Evolutionary conservation across 2,888 invertebrate species (phyloP), one percentile per base, ranked within the genome.

Genomic region (Pheosia gnoma): DNA sequence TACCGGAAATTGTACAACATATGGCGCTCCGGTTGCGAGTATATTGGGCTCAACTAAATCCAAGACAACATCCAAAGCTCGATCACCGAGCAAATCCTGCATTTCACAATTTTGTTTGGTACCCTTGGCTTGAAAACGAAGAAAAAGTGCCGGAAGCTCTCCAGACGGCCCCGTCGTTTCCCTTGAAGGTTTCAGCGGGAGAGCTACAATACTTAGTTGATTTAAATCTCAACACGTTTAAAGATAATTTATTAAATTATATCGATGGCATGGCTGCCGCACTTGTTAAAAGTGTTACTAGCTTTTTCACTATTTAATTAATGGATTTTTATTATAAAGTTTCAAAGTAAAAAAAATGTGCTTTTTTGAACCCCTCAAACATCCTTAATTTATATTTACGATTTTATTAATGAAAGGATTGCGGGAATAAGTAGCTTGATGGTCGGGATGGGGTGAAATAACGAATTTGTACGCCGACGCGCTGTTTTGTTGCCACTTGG

Each of bases 391-490:
- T 51, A 47, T 54, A 9, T 57, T 61, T 57, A 36, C 56, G 43
- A 55, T 11, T 52, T 41, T 58, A 57, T 65, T 65, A 64, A 63
- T 70, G 64, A 62, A 74, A 70, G 65, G 67, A 72, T 67, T 74
- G 66, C 60, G 58, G 67, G 72, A 70, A 71, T 69, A 71, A 67
- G 64, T 62, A 58, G 67, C 68, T 65, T 66, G 74, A 70, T 72
- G 72, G 75, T 74, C 70, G 65, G 74, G 69, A 69, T 73, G 71
- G 68, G 62, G 71, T 71, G 71, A 82, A 83, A 83, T 86, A 86
- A 81, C 84, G 81, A 82, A 85, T 82, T 84, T 79, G 83, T 84
- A 83, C 83, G 80, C 77, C 83, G 79, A 72, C 77, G 81, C 82
- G 81, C 80, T 82, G 82, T 83, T 84, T 80, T 79, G 82, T 82